Percentiles rank a stretch among this genome's conserved stretches.
Conservation (phyloP, 2,113 vertebrate species). For the Barbus barbus region DNA sequence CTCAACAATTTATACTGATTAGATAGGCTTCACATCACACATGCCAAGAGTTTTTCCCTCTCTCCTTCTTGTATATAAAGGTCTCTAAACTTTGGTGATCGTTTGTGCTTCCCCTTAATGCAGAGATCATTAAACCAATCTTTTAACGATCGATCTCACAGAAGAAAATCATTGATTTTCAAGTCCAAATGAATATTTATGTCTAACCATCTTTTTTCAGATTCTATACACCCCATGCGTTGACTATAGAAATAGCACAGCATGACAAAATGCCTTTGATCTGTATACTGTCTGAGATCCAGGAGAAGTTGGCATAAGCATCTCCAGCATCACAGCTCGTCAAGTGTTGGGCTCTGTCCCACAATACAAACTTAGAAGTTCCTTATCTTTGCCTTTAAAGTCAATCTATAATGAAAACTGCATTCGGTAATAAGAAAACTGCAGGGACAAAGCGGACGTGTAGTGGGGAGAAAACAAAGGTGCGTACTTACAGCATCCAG, state of each 20-base stretch:
- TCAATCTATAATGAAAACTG: background rate
- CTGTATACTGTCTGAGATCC: background rate
- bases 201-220: background rate
- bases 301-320: background rate
- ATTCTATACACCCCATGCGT: background rate
- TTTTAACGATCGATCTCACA: background rate
- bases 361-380: slow-evolving; percentile 11
- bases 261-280: background rate
- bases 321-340: slow-evolving; percentile 1
- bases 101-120: background rate
- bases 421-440: background rate
- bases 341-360: background rate
- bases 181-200: no score
- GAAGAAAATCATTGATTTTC: background rate
- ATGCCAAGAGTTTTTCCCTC: background rate
- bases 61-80: background rate
- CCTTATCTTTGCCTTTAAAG: background rate
- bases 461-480: background rate
- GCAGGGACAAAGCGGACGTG: background rate
- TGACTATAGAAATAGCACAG: background rate
- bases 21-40: background rate
- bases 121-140: background rate
- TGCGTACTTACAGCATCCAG: slow-evolving; percentile 18
- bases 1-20: background rate
- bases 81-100: background rate